Evolutionary conservation across 2,113 vertebrate genomes (phyloP).

Genomic region (Oncorhynchus kisutch): DNA sequence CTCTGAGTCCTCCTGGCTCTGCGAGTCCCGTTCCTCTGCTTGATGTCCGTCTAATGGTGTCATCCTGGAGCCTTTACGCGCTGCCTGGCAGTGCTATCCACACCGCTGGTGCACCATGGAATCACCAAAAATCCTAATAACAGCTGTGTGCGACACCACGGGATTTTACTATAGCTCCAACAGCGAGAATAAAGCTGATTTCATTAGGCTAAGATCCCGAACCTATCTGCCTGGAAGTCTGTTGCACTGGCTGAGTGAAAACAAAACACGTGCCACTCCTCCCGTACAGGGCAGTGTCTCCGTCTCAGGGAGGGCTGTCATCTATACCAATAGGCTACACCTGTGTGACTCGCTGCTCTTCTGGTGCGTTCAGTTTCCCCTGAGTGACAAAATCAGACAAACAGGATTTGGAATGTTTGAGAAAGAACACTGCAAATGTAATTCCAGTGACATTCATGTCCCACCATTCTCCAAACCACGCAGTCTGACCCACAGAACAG

Average conservation of each 20-base stretch:
- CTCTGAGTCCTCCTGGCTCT: constrained; percentile 53
- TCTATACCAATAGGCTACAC: background rate
- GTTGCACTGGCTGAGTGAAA: background rate
- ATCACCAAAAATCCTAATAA: background rate
- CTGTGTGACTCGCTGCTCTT: background rate
- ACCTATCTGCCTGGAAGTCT: background rate
- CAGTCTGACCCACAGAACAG: too few species aligned
- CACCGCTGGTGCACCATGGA: background rate
- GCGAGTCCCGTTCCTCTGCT: constrained; percentile 48
- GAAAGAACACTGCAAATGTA: too few species aligned
- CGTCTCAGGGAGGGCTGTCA: background rate
- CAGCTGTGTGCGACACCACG: background rate
- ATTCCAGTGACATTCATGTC: too few species aligned
- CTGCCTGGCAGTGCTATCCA: background rate
- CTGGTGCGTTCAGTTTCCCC: background rate
- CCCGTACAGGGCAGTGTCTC: background rate
- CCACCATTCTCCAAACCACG: too few species aligned
- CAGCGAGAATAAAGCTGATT: background rate
- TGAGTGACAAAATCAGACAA: too few species aligned
- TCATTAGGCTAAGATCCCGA: background rate
- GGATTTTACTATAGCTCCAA: background rate
- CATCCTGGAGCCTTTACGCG: background rate
- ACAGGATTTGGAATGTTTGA: too few species aligned
- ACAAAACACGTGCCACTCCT: background rate
- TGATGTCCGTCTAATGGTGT: background rate